phyloP scores from a whole-genome alignment of 2,888 invertebrate genomes.

The Eupsilia transversa region DNA sequence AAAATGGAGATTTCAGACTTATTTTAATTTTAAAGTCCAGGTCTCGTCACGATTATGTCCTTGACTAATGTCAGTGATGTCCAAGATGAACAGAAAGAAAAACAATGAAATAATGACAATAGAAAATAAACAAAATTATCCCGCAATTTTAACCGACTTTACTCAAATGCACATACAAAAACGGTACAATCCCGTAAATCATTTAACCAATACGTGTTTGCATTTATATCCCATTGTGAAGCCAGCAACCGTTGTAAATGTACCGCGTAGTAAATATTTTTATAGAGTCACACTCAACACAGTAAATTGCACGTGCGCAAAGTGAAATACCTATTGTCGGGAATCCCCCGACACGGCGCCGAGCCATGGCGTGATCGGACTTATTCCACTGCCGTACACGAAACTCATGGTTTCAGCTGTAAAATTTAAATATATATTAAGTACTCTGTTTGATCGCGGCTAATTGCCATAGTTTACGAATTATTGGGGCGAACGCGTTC shows the following conservation, averaged over 20 bases:
- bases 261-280: conserved; percentile 62
- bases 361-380: conserved; percentile 79
- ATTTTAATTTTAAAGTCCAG: too few species aligned
- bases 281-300: conserved; percentile 72
- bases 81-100: not conserved
- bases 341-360: conserved; percentile 75
- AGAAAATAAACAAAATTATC: conserved; percentile 2
- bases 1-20: not conserved
- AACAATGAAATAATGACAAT: not conserved
- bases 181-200: conserved; percentile 20
- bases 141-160: conserved; percentile 2
- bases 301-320: conserved; percentile 78
- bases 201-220: conserved; percentile 60
- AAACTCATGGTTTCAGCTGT: conserved; percentile 79
- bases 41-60: not conserved
- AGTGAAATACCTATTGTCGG: conserved; percentile 74
- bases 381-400: conserved; percentile 76
- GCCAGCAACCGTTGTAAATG: conserved; percentile 58
- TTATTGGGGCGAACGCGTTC: conserved; percentile 58
- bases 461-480: conserved; percentile 73
- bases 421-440: conserved; percentile 79
- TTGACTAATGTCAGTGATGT: not conserved
- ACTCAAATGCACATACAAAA: conserved; percentile 12
- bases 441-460: conserved; percentile 72
- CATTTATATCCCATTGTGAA: conserved; percentile 63